Evolutionary conservation across 2,888 invertebrate genomes (phyloP).

Genomic region (Myopa tessellatipennis): DNA sequence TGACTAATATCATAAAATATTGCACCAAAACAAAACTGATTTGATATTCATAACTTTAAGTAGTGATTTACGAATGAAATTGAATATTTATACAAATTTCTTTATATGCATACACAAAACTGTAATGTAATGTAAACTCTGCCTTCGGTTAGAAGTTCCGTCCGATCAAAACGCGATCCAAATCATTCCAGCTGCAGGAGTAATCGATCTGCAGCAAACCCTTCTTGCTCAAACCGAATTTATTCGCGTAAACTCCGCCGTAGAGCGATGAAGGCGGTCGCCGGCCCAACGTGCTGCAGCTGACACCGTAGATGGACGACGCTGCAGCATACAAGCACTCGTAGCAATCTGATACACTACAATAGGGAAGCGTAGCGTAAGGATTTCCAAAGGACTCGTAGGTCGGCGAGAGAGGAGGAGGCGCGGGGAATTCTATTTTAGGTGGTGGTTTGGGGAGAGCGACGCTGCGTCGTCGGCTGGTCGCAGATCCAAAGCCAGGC

Average conservation of each 20-base stretch:
- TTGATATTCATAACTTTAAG: no score
- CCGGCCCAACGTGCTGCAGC: slow-evolving; percentile 49
- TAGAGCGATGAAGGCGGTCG: slow-evolving; percentile 62
- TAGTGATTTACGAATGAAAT: no score
- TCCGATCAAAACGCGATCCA: slow-evolving; percentile 77
- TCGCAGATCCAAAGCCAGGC: slow-evolving; percentile 57
- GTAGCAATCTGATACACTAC: slow-evolving; percentile 63
- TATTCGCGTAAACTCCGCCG: slow-evolving; percentile 64
- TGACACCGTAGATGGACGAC: slow-evolving; percentile 40
- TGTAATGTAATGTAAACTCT: no score
- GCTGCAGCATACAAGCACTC: slow-evolving; percentile 60
- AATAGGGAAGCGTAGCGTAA: slow-evolving; percentile 62
- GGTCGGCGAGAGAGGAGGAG: slow-evolving; percentile 56
- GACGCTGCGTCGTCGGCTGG: slow-evolving; percentile 57
- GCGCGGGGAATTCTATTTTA: slow-evolving; percentile 64
- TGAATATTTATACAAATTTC: no score
- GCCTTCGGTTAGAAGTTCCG: slow-evolving; percentile 54
- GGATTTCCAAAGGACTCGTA: slow-evolving; percentile 64
- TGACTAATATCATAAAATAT: slow-evolving; percentile 9
- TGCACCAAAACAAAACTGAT: no score
- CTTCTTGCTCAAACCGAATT: slow-evolving; percentile 79
- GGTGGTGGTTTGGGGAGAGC: slow-evolving; percentile 63
- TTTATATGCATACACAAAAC: no score
- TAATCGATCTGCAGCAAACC: slow-evolving; percentile 86
- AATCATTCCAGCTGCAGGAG: slow-evolving; percentile 84